Evolutionary conservation across 2,113 vertebrate species (phyloP), one percentile per base, ranked within the genome.

Genomic region (Ovibos moschatus): DNA sequence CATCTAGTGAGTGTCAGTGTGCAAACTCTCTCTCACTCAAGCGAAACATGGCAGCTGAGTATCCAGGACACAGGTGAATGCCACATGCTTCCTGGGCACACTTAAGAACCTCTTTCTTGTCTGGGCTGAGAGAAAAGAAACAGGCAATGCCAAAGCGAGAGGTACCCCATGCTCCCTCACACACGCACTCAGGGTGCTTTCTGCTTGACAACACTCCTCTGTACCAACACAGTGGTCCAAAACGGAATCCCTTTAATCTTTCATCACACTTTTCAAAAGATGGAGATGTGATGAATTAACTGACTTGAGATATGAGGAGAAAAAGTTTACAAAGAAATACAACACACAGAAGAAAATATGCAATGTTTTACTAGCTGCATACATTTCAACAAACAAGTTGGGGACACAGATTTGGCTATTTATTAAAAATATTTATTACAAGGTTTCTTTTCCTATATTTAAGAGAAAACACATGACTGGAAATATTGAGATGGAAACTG

Each of bases 391-490:
- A 93, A 97, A 82, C 76, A 92, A 23, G 21, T 51, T 96, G 13
- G 93, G 45, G 25, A 89, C 12, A 84, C 3, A 85, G 40, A 74
- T 57, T 74, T 30, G 67, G 76, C 85, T 97, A 62, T 89, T 93
- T 64, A 94, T 28, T 78, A 82, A 27, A 97, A 98, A 90, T 28
- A 85, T 97, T 98, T 98, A 98, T 74, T 98, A 91, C 55, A 98
- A 98, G 47, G 55, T 95, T 94, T n/a, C 87, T 76, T 95, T 96
- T 78, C 71, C 85, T 58, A 50, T 89, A 96, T 92, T 96, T 97
- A 98, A 88, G 97, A 94, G 83, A 71, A 97, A 98, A 11, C 58
- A 91, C 13, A 55, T 60, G 15, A 74, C 62, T 82, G 57, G 81
- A 96, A 95, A 97, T 40, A 87, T 84, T 94, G 23, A 86, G 96